A percentile compares a stretch with the other conserved stretches of the same genome.
Evolutionary conservation across 2,888 invertebrate genomes (phyloP).

Genomic region (Cheilosia impressa): DNA sequence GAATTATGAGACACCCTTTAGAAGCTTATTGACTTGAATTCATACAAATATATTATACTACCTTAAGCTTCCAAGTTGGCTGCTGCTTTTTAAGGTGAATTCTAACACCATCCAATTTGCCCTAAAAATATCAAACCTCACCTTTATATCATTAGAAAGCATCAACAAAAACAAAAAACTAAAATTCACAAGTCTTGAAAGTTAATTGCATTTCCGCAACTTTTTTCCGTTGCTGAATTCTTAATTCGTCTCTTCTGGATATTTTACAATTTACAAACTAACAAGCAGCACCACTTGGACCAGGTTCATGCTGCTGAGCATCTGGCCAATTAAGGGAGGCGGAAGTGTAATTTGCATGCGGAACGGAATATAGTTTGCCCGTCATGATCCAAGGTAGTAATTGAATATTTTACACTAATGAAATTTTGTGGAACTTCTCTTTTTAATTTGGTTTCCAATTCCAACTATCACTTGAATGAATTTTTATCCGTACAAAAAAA

Average conservation of each 20-base stretch:
- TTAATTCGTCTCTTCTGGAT: slow-evolving; percentile 17
- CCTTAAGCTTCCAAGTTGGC: too few species aligned
- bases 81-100: too few species aligned
- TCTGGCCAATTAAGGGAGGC: slow-evolving; percentile 62
- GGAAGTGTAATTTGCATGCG: slow-evolving; percentile 73
- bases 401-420: slow-evolving; percentile 69
- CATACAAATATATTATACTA: too few species aligned
- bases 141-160: neutral
- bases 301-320: slow-evolving; percentile 29
- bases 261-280: slow-evolving; percentile 11
- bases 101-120: too few species aligned
- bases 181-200: slow-evolving; percentile 11
- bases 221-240: slow-evolving; percentile 23
- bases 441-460: slow-evolving; percentile 22
- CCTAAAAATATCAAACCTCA: neutral
- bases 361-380: slow-evolving; percentile 48
- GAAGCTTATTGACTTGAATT: too few species aligned
- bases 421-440: slow-evolving; percentile 38
- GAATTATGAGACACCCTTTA: too few species aligned
- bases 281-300: slow-evolving; percentile 1
- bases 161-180: neutral
- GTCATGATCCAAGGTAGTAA: slow-evolving; percentile 70
- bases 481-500: neutral
- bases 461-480: slow-evolving; percentile 1
- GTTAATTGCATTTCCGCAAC: slow-evolving; percentile 64